A percentile compares a stretch with the other conserved stretches of the same genome.
These are phyloP conservation scores for Platyscapa corneri DNA, from an alignment of 1,140 invertebrate genomes.

Conservation along the genomic window DNA sequence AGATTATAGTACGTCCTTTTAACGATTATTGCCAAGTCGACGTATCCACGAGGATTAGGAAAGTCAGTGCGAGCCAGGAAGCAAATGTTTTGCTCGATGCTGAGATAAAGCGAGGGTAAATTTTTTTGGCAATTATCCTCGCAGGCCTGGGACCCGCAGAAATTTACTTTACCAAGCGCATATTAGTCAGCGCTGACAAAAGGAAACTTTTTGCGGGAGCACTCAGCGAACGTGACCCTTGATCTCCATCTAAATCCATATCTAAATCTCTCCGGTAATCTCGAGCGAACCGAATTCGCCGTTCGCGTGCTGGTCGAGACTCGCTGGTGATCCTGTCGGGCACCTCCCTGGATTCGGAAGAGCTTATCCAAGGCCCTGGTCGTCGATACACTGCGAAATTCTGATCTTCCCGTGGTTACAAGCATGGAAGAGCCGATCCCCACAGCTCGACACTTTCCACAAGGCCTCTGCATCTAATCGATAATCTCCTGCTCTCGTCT, in stretches of 20 bases:
- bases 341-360: conserved; percentile 16
- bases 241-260: conserved; percentile 47
- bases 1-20: not conserved
- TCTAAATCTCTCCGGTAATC: conserved; percentile 37
- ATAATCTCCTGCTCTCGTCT: conserved; percentile 3
- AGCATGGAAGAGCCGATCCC: conserved; percentile 17
- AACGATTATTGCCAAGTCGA: not conserved
- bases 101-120: not conserved
- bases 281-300: conserved; percentile 8
- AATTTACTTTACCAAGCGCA: conserved; percentile 20
- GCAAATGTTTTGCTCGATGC: not conserved
- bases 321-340: not conserved
- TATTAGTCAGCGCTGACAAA: conserved; percentile 44
- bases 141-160: not conserved
- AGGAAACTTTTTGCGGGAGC: not conserved
- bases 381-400: conserved; percentile 25
- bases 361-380: conserved; percentile 15
- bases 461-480: conserved; percentile 16
- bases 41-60: not conserved
- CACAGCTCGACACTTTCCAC: conserved; percentile 35
- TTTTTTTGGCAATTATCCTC: conserved; percentile 22
- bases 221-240: not conserved
- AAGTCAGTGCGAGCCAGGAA: not conserved
- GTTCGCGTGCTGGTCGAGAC: not conserved
- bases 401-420: not conserved